These are phyloP conservation scores for Oxytorus armatus DNA, from an alignment of 2,888 invertebrate genomes.

Conservation along the genomic window DNA sequence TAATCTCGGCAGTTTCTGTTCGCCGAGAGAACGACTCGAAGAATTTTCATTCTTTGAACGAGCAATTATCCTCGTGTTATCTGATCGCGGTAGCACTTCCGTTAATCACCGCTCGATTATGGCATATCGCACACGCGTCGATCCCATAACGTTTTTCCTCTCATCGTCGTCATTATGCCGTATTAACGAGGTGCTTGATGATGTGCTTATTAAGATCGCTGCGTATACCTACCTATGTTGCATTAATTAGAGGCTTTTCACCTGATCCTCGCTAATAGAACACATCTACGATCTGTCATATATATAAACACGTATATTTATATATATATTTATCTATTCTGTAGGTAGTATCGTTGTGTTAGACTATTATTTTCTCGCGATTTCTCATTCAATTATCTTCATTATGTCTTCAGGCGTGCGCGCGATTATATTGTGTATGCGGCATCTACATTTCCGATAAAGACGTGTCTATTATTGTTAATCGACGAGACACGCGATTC, in stretches of 20 bases:
- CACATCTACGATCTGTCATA: slow-evolving; percentile 6
- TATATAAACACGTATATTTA: too few relatives aligned
- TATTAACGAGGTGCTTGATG: slow-evolving; percentile 32
- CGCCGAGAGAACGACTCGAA: too few relatives aligned
- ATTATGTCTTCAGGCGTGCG: too few relatives aligned
- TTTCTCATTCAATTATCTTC: too few relatives aligned
- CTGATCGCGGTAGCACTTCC: slow-evolving; percentile 32
- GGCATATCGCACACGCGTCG: slow-evolving; percentile 21
- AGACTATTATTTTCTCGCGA: too few relatives aligned
- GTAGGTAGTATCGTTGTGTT: too few relatives aligned
- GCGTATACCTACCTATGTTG: slow-evolving; percentile 18
- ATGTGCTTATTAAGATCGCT: slow-evolving; percentile 12
- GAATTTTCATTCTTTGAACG: slow-evolving; percentile 25
- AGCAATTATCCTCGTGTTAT: slow-evolving; percentile 48
- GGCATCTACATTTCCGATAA: too few relatives aligned
- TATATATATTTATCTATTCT: neutral
- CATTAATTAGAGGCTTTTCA: slow-evolving; percentile 52
- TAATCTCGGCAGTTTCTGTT: too few relatives aligned
- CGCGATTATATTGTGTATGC: too few relatives aligned
- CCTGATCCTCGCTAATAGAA: slow-evolving; percentile 29
- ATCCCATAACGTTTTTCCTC: slow-evolving; percentile 15
- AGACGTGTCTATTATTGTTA: too few relatives aligned
- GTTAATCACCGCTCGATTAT: slow-evolving; percentile 34
- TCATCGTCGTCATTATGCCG: slow-evolving; percentile 30
- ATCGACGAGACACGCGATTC: too few relatives aligned